Conservation (phyloP, 2,113 vertebrate genomes). For the Gopherus evgoodei region DNA sequence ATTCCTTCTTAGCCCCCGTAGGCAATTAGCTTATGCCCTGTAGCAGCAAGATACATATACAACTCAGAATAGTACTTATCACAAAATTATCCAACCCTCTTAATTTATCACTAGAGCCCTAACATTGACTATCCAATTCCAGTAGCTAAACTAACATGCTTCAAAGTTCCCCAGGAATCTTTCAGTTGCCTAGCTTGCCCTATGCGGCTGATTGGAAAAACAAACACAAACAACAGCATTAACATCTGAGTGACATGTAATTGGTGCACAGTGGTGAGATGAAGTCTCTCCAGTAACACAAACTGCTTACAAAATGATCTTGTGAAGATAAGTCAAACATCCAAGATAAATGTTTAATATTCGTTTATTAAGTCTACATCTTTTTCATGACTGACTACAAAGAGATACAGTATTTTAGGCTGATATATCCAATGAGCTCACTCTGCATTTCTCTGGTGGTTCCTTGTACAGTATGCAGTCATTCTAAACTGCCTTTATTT, state of each 20-base stretch:
- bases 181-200: not conserved
- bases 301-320: conserved; percentile 19
- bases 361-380: conserved; percentile 9
- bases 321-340: conserved; percentile 17
- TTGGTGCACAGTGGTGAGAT: not conserved
- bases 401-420: conserved; percentile 1
- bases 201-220: not conserved
- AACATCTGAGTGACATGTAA: conserved; percentile 8
- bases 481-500: conserved; percentile 25
- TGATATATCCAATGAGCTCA: not conserved
- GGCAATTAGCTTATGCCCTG: not conserved
- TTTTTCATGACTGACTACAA: conserved; percentile 1
- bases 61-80: not conserved
- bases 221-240: not conserved
- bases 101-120: not conserved
- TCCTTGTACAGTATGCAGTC: not conserved
- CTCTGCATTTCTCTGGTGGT: not conserved
- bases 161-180: not conserved
- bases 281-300: not conserved
- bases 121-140: not conserved
- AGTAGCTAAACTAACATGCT: not conserved
- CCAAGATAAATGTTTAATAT: conserved; percentile 46
- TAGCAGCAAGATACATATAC: not conserved
- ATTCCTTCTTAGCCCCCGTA: not conserved
- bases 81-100: not conserved